phyloP scores from a whole-genome alignment of 2,888 invertebrate species.

The Leuctra nigra region DNA sequence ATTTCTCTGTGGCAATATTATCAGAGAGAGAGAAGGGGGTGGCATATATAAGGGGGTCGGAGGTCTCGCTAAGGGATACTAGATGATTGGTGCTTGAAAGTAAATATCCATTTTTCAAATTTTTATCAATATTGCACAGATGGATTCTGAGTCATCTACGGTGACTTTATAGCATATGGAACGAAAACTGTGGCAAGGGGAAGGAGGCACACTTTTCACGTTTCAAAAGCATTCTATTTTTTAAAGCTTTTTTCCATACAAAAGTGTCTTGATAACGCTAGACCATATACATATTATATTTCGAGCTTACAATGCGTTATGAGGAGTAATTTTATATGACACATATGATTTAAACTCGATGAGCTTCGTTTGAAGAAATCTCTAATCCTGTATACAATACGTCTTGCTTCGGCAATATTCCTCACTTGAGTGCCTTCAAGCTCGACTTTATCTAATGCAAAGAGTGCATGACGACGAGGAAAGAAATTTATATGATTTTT shows the following conservation, averaged over 20 bases:
- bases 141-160: conserved; percentile 29
- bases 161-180: conserved; percentile 28
- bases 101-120: conserved; percentile 31
- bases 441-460: too few relatives aligned
- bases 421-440: too few relatives aligned
- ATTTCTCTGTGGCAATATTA: too few relatives aligned
- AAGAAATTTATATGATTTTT: too few relatives aligned
- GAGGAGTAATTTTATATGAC: conserved; percentile 19
- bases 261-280: conserved; percentile 18
- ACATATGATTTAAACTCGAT: conserved; percentile 19
- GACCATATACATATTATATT: conserved; percentile 19
- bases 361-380: too few relatives aligned
- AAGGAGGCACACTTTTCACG: conserved; percentile 15
- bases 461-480: too few relatives aligned
- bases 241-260: conserved; percentile 16
- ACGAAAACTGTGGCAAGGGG: conserved; percentile 9
- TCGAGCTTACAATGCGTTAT: conserved; percentile 6
- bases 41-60: background rate
- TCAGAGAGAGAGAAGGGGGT: background rate
- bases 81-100: conserved; percentile 25
- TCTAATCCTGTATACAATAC: too few relatives aligned
- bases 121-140: conserved; percentile 30
- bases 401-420: too few relatives aligned
- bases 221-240: conserved; percentile 17
- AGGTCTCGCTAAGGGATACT: conserved; percentile 12